Conservation (phyloP, 53 echinoderm and acorn worm species). For the Echinometra lucunter region DNA sequence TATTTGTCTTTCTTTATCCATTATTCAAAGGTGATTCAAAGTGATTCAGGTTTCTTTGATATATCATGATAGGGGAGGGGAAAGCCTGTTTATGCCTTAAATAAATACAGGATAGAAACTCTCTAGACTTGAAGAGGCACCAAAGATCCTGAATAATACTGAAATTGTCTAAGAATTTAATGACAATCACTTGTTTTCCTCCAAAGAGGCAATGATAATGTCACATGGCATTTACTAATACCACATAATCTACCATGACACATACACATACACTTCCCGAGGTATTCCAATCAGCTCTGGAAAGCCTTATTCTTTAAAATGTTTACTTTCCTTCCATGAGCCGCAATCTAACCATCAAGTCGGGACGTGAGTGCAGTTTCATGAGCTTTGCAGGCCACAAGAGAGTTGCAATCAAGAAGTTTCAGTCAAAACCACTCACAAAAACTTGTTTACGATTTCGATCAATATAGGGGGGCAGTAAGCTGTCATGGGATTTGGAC, state of each 20-base stretch:
- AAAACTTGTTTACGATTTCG: slow-evolving; percentile 47
- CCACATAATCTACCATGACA: slow-evolving; percentile 39
- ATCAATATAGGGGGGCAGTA: neutral
- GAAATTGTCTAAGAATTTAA: slow-evolving; percentile 11
- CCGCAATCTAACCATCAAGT: slow-evolving; percentile 33
- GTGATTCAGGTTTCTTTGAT: slow-evolving; percentile 20
- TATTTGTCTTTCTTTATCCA: slow-evolving; percentile 18
- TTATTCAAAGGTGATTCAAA: neutral
- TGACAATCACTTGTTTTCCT: slow-evolving; percentile 31
- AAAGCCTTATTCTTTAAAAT: slow-evolving; percentile 31
- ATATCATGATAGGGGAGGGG: neutral
- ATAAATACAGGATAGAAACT: slow-evolving; percentile 26
- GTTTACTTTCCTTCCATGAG: slow-evolving; percentile 3
- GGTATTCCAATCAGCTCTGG: neutral
- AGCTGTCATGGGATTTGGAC: slow-evolving; percentile 25
- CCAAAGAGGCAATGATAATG: slow-evolving; percentile 25
- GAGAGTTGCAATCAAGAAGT: slow-evolving; percentile 28
- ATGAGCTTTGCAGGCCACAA: slow-evolving; percentile 46
- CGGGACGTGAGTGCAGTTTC: slow-evolving; percentile 45
- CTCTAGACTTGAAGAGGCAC: neutral
- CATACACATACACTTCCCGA: slow-evolving; percentile 51
- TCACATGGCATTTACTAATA: slow-evolving; percentile 3
- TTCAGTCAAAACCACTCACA: slow-evolving; percentile 56
- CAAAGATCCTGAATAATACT: neutral
- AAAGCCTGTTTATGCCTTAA: neutral